Base-by-base conservation (phyloP, 37 sponge, comb jelly and placozoan species). In the Lycopodina hypogea region DNA sequence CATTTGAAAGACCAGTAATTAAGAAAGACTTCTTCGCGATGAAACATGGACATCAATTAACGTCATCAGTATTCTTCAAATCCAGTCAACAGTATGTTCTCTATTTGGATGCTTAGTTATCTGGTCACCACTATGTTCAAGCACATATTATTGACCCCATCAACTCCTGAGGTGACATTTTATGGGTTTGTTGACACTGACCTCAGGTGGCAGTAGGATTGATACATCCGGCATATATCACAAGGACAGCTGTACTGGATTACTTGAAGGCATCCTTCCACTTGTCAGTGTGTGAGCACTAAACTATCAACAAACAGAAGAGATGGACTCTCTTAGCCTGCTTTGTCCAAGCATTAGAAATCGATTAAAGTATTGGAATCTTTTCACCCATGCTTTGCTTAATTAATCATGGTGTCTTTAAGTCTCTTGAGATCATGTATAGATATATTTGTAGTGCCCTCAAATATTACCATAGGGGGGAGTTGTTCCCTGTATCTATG, bases 181-280 rank as follows among this genome's bases (percentile, higher is more conserved):
- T 8, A 77, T 26, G 8, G 84, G 84, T 40, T 58, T 76, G 39
- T 84, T 84, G 62, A 75, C 42, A 56, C 69, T 68, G 24, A 84
- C 78, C 59, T 84, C 61, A 6, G 77, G 62, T 40, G 84, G 84
- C 72, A 77, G 84, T 3, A 84, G 24, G 60, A 64, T 42, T 22
- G 64, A 70, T n/a, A 56, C 83, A 83, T 12, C 83, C 69, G 32
- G 78, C 78, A 55, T 77, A 78, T 22, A 84, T 84, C 8, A 84
- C 84, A 21, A 84, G 30, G 22, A 74, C 26, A 34, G 58, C 68
- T 1, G 75, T 68, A 26, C 55, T 68, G 11, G 19, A 42, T 3
- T 57, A 12, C 21, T n/a, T 11, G 33, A 83, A 68, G 34, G 66
- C n/a, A 26, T 37, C 83, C n/a, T 40, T 37, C 2, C 75, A 76